Percentiles rank a stretch among this genome's conserved stretches.
Conservation (phyloP, 2,113 vertebrate genomes). For the Cathartes aura region DNA sequence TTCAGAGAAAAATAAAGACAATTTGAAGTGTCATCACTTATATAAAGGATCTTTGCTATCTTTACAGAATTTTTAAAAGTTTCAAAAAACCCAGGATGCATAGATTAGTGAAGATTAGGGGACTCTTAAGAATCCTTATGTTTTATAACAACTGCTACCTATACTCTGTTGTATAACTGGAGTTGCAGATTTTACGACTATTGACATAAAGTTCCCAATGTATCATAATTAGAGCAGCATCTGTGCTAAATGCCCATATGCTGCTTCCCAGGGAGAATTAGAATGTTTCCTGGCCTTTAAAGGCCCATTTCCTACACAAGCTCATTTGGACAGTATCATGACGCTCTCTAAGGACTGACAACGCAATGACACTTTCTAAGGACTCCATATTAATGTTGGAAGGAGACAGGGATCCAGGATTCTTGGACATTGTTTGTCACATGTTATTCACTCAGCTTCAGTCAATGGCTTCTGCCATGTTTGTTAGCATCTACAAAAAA, state of each 20-base stretch:
- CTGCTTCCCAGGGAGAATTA: neutral
- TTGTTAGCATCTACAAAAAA: neutral
- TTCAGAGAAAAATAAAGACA: neutral
- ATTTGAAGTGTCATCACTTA: neutral
- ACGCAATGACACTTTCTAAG: neutral
- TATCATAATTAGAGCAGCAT: neutral
- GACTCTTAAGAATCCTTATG: neutral
- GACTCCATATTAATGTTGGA: neutral
- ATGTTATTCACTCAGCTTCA: neutral
- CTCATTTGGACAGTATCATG: fast-evolving
- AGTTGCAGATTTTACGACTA: neutral
- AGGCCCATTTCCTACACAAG: neutral
- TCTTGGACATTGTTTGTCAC: neutral
- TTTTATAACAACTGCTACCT: neutral
- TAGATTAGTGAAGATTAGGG: neutral
- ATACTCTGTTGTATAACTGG: neutral
- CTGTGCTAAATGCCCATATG: neutral
- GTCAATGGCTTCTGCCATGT: neutral
- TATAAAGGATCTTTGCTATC: neutral
- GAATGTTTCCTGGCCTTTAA: neutral
- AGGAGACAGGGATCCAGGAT: neutral
- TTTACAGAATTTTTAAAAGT: neutral
- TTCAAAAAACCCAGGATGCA: neutral
- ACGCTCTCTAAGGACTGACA: neutral
- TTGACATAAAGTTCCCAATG: neutral